These are phyloP conservation scores for Stegastes partitus DNA, from an alignment of 2,113 vertebrate genomes.

Conservation along the genomic window DNA sequence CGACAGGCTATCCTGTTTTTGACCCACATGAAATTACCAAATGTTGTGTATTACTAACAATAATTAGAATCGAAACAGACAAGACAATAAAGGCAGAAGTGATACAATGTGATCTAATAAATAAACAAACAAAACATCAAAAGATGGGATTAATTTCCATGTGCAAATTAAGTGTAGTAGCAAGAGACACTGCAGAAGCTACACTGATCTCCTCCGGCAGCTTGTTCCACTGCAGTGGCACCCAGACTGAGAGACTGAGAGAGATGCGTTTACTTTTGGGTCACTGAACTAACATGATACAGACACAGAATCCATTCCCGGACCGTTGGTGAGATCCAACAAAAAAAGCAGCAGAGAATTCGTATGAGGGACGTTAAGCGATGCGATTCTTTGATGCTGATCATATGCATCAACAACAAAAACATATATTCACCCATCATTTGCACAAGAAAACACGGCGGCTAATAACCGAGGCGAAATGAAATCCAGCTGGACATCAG, in stretches of 20 bases:
- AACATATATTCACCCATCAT: slow-evolving; percentile 34
- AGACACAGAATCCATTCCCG: slow-evolving; percentile 50
- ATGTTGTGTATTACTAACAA: no score
- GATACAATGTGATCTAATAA: slow-evolving; percentile 1
- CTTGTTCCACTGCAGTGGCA: slow-evolving; percentile 41
- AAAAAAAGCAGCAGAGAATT: slow-evolving; percentile 12
- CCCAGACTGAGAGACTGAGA: slow-evolving; percentile 46
- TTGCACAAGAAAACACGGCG: slow-evolving; percentile 50
- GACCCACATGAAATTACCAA: no score
- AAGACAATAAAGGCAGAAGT: neutral
- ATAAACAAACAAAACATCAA: no score
- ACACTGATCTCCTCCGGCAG: slow-evolving; percentile 55
- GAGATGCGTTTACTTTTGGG: slow-evolving; percentile 57
- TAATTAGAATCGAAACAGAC: neutral
- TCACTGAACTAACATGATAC: slow-evolving; percentile 63
- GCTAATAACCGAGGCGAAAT: slow-evolving; percentile 23
- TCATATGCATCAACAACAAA: slow-evolving; percentile 39
- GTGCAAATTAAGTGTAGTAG: slow-evolving; percentile 26
- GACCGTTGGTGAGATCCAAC: neutral
- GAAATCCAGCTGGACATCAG: slow-evolving; percentile 48
- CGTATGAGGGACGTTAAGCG: neutral
- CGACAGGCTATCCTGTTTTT: no score
- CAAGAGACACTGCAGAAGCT: slow-evolving; percentile 19
- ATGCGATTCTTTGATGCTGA: slow-evolving; percentile 26
- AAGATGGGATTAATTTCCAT: neutral